phyloP scores from a whole-genome alignment of 2,888 invertebrate species.

The Meiosimyza decipiens region DNA sequence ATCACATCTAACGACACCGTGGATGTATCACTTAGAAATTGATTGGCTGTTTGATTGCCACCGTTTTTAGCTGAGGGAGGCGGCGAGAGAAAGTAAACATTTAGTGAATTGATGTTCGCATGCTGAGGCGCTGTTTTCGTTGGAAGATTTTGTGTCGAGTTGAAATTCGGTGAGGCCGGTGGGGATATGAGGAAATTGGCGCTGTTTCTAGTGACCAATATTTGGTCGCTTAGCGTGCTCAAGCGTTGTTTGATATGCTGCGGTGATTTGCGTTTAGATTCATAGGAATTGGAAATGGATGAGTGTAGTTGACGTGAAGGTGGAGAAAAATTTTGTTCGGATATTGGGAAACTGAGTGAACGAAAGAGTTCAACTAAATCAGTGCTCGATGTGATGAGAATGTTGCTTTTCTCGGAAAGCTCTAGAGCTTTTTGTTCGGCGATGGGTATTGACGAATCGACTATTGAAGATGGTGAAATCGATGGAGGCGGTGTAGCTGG shows the following conservation, averaged over 20 bases:
- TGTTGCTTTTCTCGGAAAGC: constrained; percentile 58
- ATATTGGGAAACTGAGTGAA: constrained; percentile 61
- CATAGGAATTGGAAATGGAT: constrained; percentile 28
- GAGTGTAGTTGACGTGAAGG: constrained; percentile 18
- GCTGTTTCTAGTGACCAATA: constrained; percentile 55
- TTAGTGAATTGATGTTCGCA: constrained; percentile 52
- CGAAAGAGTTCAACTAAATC: constrained; percentile 64
- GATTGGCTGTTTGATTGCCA: constrained; percentile 43
- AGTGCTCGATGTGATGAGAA: constrained; percentile 60
- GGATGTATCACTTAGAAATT: constrained; percentile 62
- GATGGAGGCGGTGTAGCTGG: constrained; percentile 63
- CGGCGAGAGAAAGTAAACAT: constrained; percentile 66
- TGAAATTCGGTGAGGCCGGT: constrained; percentile 62
- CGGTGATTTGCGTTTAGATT: constrained; percentile 40
- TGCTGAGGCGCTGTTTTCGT: constrained; percentile 33
- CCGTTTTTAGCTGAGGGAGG: constrained; percentile 45
- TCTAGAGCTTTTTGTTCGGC: constrained; percentile 41
- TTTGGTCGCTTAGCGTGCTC: constrained; percentile 65
- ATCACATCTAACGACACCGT: constrained; percentile 66
- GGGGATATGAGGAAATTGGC: constrained; percentile 63
- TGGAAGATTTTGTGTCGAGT: constrained; percentile 52
- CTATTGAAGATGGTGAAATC: constrained; percentile 58
- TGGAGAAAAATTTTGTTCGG: constrained; percentile 29
- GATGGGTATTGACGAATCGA: constrained; percentile 44
- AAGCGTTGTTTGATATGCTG: constrained; percentile 59